Conservation (phyloP, 2,797 vertebrate species). For the Protonibea diacanthus region DNA sequence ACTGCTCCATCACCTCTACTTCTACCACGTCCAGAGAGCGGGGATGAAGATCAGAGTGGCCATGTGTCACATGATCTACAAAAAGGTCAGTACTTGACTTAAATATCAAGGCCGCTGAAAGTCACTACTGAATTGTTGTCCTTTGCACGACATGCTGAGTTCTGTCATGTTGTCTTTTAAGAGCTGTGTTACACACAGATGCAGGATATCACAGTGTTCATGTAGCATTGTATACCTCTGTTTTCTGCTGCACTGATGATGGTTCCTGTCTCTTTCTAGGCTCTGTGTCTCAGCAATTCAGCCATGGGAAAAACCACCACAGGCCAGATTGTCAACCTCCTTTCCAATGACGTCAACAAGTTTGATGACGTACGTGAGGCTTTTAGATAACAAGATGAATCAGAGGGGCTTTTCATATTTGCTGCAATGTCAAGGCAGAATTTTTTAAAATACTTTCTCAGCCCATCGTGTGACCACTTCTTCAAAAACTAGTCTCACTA, state of each 20-base stretch:
- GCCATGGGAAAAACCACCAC: conserved; percentile 95
- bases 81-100: conserved; percentile 87
- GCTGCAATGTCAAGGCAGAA: background rate
- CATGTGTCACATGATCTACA: conserved; percentile 97
- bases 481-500: no score
- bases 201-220: background rate
- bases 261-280: conserved; percentile 76
- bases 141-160: background rate
- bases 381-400: background rate
- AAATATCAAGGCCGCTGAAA: background rate
- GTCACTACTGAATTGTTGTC: background rate
- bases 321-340: conserved; percentile 95
- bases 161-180: background rate
- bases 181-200: background rate
- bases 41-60: conserved; percentile 96
- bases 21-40: conserved; percentile 90
- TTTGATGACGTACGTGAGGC: conserved; percentile 90
- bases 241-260: background rate
- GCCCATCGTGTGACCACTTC: no score
- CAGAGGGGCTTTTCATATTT: background rate
- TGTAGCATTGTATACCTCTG: background rate
- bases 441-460: no score
- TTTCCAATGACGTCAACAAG: conserved; percentile 96
- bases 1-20: conserved; percentile 93
- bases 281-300: conserved; percentile 89